These are phyloP conservation scores for Mustelus asterias DNA, from an alignment of 2,113 vertebrate species.

Conservation along the genomic window DNA sequence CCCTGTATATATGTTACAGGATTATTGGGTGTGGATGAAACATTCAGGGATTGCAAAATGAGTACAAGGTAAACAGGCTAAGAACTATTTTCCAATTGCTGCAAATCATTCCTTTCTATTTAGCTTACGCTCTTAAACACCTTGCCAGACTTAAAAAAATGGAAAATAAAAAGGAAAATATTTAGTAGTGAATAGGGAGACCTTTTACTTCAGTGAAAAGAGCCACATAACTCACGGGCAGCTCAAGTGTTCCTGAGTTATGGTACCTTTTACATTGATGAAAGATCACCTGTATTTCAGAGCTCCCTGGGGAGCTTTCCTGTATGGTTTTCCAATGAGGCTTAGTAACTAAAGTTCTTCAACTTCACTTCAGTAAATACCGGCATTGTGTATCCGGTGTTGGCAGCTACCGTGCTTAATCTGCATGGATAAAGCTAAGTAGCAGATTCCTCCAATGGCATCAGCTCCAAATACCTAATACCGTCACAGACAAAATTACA, in stretches of 20 bases:
- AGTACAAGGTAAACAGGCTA: background rate
- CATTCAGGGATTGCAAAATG: background rate
- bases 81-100: background rate
- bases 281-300: constrained; percentile 37
- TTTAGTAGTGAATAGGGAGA: constrained; percentile 25
- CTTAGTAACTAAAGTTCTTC: constrained; percentile 29
- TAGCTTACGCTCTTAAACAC: constrained; percentile 22
- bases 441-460: background rate
- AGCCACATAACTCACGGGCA: background rate
- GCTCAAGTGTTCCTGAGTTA: constrained; percentile 12
- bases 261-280: constrained; percentile 19
- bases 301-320: background rate
- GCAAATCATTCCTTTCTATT: constrained; percentile 21
- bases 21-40: background rate
- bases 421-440: background rate
- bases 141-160: constrained; percentile 8
- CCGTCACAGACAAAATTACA: background rate
- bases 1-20: background rate
- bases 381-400: constrained; percentile 4
- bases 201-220: constrained; percentile 28
- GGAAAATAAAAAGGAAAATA: background rate
- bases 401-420: background rate
- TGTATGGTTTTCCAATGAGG: constrained; percentile 13
- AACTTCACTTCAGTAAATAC: constrained; percentile 30
- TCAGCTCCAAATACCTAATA: background rate